Conservation (phyloP, 2,888 invertebrate genomes). For the Cloeon dipterum region DNA sequence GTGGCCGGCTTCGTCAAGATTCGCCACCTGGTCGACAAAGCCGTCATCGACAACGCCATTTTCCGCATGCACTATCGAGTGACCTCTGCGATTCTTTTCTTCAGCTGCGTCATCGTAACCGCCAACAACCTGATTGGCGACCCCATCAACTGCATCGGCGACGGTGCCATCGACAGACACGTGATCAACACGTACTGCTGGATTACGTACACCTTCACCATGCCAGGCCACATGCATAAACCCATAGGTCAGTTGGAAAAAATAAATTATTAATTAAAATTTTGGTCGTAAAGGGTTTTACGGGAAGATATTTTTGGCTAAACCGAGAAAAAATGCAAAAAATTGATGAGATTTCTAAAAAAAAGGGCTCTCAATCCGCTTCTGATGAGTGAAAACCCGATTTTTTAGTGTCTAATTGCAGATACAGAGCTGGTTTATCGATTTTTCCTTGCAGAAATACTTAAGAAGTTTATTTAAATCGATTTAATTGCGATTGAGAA, state of each 20-base stretch:
- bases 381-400: no score
- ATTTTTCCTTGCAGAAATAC: no score
- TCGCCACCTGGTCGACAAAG: slow-evolving; percentile 69
- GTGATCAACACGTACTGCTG: slow-evolving; percentile 79
- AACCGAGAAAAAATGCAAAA: no score
- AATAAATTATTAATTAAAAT: no score
- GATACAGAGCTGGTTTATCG: no score
- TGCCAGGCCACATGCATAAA: slow-evolving; percentile 43
- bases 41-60: slow-evolving; percentile 72
- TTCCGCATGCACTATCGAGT: slow-evolving; percentile 75
- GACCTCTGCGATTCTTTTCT: slow-evolving; percentile 65
- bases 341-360: no score
- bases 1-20: slow-evolving; percentile 80
- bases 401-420: no score
- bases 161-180: slow-evolving; percentile 53
- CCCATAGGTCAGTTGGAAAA: slow-evolving; percentile 25
- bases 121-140: slow-evolving; percentile 80
- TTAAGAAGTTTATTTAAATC: no score
- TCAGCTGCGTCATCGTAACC: slow-evolving; percentile 68
- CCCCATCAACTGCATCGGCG: slow-evolving; percentile 69
- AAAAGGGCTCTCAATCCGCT: no score
- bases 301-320: no score
- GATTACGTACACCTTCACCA: slow-evolving; percentile 73
- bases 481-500: no score
- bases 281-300: no score